A percentile compares a stretch with the other conserved stretches of the same genome.
These are phyloP conservation scores for Drosophila demipolita DNA, from an alignment of 2,888 invertebrate species.

Conservation along the genomic window DNA sequence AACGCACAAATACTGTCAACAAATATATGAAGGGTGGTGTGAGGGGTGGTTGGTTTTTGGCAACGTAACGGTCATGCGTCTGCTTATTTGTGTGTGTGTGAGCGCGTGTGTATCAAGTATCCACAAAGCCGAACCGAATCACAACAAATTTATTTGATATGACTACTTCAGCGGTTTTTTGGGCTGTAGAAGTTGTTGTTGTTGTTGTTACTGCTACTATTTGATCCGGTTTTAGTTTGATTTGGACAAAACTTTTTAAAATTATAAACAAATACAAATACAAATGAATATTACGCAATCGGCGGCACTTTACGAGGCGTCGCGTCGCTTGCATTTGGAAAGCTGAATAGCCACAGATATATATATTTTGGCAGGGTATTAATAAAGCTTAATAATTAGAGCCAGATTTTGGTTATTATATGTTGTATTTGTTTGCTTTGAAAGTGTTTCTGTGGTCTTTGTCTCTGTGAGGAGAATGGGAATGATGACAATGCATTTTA, in stretches of 20 bases:
- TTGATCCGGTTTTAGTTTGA: slow-evolving; percentile 66
- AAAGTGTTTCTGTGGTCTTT: slow-evolving; percentile 47
- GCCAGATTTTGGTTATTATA: slow-evolving; percentile 37
- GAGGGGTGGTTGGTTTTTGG: slow-evolving; percentile 49
- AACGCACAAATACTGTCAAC: slow-evolving; percentile 76
- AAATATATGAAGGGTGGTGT: slow-evolving; percentile 13
- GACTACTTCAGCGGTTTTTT: slow-evolving; percentile 44
- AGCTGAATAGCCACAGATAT: slow-evolving; percentile 28
- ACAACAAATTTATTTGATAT: slow-evolving; percentile 54
- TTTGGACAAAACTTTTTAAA: slow-evolving; percentile 56
- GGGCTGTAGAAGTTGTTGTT: slow-evolving; percentile 26
- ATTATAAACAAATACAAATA: slow-evolving; percentile 60
- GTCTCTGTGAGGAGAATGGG: slow-evolving; percentile 33
- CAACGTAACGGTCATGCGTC: slow-evolving; percentile 73
- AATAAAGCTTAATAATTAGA: slow-evolving; percentile 68
- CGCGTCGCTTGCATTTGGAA: slow-evolving; percentile 55
- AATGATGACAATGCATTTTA: slow-evolving; percentile 58
- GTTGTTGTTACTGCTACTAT: slow-evolving; percentile 2
- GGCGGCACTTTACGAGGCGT: slow-evolving; percentile 8
- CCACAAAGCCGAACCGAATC: slow-evolving; percentile 53
- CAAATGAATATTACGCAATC: slow-evolving; percentile 63
- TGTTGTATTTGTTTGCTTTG: slow-evolving; percentile 47
- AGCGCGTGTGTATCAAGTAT: slow-evolving; percentile 56
- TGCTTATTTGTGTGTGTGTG: slow-evolving; percentile 2
- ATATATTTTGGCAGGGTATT: slow-evolving; percentile 57